These are phyloP conservation scores for Dromaius novaehollandiae DNA, from an alignment of 2,113 vertebrate species.

Conservation along the genomic window DNA sequence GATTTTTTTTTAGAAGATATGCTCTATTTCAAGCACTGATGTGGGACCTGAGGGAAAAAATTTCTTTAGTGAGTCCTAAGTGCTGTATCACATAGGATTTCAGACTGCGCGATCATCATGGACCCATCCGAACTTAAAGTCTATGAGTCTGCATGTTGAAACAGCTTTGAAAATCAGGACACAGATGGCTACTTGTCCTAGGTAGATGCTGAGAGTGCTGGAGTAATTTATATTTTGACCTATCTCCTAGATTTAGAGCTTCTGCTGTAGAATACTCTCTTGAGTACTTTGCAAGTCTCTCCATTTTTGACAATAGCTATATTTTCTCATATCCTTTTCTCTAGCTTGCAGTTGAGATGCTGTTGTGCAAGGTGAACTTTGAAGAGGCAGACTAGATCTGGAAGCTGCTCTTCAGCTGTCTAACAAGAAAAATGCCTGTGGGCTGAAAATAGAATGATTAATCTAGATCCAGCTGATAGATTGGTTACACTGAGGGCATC, in stretches of 20 bases:
- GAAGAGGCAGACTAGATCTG: slow-evolving; percentile 14
- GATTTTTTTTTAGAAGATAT: background rate
- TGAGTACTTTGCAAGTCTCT: slow-evolving; percentile 6
- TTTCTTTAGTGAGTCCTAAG: background rate
- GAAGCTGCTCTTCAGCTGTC: slow-evolving; percentile 19
- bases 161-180: background rate
- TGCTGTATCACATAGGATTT: background rate
- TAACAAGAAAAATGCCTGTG: slow-evolving; percentile 11
- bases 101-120: background rate
- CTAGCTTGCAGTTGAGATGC: background rate
- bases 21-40: background rate
- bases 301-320: background rate
- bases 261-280: slow-evolving; percentile 19
- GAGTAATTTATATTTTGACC: slow-evolving; percentile 48
- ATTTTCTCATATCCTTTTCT: background rate
- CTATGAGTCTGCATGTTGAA: background rate
- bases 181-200: background rate
- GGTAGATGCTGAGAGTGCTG: background rate
- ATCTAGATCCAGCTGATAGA: slow-evolving; percentile 9
- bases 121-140: background rate
- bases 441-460: slow-evolving; percentile 27
- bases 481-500: background rate
- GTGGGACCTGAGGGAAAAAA: background rate
- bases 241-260: slow-evolving; percentile 11
- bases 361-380: slow-evolving; percentile 34